phyloP scores from a whole-genome alignment of 2,888 invertebrate genomes.

The Micoletzkya japonica region DNA sequence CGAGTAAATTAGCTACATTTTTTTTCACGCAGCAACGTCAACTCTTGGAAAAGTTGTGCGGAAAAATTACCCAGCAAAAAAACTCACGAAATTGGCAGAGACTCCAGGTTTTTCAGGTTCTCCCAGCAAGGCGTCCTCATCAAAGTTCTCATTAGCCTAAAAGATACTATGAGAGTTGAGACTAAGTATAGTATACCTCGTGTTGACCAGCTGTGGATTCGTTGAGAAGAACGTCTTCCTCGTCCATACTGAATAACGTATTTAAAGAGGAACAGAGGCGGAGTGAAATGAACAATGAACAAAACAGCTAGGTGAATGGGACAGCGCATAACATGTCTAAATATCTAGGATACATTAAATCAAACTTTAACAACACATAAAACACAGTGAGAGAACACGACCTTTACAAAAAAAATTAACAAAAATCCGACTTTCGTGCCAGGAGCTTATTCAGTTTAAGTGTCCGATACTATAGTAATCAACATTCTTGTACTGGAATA shows the following conservation, averaged over 20 bases:
- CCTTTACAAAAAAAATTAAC: neutral
- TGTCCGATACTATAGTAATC: neutral
- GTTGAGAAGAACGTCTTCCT: slow-evolving; percentile 10
- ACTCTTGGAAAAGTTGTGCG: no score
- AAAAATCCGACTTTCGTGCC: neutral
- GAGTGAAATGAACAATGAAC: no score
- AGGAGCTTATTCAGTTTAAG: neutral
- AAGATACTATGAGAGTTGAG: neutral
- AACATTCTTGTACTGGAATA: neutral
- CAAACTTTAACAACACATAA: neutral
- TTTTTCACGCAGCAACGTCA: no score
- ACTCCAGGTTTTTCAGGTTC: no score
- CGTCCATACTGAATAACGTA: slow-evolving; percentile 18
- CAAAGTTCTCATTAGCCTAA: neutral
- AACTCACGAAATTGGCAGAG: no score
- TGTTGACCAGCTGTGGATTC: no score
- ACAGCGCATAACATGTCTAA: neutral
- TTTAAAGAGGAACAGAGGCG: no score
- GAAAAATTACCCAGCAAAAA: no score
- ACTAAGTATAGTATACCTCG: neutral
- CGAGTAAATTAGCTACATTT: no score
- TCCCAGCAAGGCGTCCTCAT: no score
- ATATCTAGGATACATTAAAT: neutral
- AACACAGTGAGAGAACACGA: neutral
- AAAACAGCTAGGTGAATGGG: neutral